Evolutionary conservation across 53 echinoderm and acorn worm species (phyloP).

Genomic region (Luidia sarsii): DNA sequence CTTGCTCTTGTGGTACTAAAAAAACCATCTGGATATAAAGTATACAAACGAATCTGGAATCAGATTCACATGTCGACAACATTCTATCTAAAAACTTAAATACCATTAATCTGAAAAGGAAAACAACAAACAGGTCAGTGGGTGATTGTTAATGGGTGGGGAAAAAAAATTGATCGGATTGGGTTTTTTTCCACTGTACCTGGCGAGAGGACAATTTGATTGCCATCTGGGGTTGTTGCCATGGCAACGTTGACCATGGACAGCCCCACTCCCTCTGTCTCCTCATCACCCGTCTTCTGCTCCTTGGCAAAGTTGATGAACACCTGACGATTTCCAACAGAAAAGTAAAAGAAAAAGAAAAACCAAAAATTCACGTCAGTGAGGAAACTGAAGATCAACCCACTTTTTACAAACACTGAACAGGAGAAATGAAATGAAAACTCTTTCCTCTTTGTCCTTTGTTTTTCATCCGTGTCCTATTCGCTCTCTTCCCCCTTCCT

Average conservation of each 20-base stretch:
- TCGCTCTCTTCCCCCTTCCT: too few relatives aligned
- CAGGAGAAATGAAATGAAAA: slow-evolving; percentile 23
- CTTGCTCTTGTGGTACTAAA: too few relatives aligned
- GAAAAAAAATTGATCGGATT: background rate
- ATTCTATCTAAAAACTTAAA: too few relatives aligned
- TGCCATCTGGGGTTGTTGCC: slow-evolving; percentile 52
- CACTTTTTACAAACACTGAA: slow-evolving; percentile 48
- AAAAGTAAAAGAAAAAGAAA: background rate
- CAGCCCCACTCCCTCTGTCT: slow-evolving; percentile 20
- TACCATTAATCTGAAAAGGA: too few relatives aligned
- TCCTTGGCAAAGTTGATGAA: slow-evolving; percentile 96
- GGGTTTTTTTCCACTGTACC: slow-evolving; percentile 41
- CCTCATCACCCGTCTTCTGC: slow-evolving; percentile 85
- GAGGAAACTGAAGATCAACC: background rate
- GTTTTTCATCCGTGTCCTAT: too few relatives aligned
- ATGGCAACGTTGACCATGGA: slow-evolving; percentile 2
- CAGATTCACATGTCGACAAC: too few relatives aligned
- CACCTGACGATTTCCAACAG: slow-evolving; percentile 54
- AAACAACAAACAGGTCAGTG: too few relatives aligned
- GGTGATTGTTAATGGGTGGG: too few relatives aligned
- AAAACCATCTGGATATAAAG: too few relatives aligned
- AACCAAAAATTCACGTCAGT: background rate
- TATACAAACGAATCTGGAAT: too few relatives aligned
- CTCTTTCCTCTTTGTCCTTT: too few relatives aligned
- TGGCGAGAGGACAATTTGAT: slow-evolving; percentile 62